phyloP scores from a whole-genome alignment of 2,113 vertebrate species.

The Heptranchias perlo region DNA sequence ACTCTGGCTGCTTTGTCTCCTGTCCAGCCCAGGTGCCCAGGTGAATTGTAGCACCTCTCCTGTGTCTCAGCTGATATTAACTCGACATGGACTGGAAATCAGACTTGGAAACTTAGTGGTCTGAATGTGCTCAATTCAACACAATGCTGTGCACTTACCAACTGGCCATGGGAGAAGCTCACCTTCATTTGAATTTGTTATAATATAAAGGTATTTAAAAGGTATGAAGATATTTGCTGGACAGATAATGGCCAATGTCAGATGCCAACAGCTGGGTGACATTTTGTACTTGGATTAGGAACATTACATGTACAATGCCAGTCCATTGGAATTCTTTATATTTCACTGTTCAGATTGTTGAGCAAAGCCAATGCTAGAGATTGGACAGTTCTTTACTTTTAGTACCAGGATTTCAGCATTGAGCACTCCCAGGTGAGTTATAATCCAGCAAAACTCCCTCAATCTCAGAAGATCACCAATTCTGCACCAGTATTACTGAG shows the following conservation, averaged over 20 bases:
- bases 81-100: not conserved
- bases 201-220: too few relatives aligned
- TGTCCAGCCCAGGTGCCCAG: not conserved
- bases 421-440: not conserved
- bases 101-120: not conserved
- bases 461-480: not conserved
- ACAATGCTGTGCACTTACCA: too few relatives aligned
- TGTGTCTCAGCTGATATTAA: too few relatives aligned
- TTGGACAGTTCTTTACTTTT: not conserved
- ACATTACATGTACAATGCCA: not conserved
- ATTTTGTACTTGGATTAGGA: not conserved
- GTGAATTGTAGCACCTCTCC: too few relatives aligned
- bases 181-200: too few relatives aligned
- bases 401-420: not conserved
- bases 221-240: too few relatives aligned
- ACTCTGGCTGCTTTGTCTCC: not conserved
- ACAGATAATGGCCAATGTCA: too few relatives aligned
- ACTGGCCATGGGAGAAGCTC: too few relatives aligned
- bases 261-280: too few relatives aligned
- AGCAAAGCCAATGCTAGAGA: not conserved
- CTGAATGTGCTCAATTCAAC: not conserved
- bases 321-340: not conserved
- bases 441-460: not conserved
- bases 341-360: not conserved
- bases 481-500: not conserved